Evolutionary conservation across 2,888 invertebrate species (phyloP).

Genomic region (Spilosoma lubricipeda): DNA sequence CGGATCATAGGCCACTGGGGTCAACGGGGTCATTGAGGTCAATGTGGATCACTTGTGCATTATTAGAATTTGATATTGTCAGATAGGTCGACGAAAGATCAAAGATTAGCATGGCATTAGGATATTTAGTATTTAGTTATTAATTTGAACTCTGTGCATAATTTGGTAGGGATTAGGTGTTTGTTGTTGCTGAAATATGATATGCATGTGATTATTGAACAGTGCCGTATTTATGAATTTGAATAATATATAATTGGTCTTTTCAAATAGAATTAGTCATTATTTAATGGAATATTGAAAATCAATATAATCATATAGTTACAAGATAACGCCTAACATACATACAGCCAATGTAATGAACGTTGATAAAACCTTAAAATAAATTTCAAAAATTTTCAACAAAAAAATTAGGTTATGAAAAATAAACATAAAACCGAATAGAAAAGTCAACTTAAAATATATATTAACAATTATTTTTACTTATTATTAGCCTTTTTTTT

Average conservation of each 20-base stretch:
- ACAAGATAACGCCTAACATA: too few relatives aligned
- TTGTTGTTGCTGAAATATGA: background rate
- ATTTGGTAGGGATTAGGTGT: background rate
- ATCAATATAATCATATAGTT: background rate
- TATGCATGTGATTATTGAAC: background rate
- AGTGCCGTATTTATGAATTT: background rate
- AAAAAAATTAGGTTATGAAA: too few relatives aligned
- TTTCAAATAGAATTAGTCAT: too few relatives aligned
- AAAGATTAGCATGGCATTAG: background rate
- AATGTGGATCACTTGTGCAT: constrained; percentile 13
- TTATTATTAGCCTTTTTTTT: too few relatives aligned
- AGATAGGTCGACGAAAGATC: constrained; percentile 2
- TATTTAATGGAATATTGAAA: background rate
- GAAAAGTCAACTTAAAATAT: too few relatives aligned
- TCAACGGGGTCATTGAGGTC: constrained; percentile 20
- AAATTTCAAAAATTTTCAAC: background rate
- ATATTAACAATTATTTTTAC: too few relatives aligned
- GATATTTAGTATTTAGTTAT: background rate
- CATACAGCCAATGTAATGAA: background rate
- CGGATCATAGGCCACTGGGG: constrained; percentile 14
- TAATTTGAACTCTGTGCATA: background rate
- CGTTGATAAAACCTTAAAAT: background rate
- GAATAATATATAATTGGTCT: background rate
- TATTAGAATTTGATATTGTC: constrained; percentile 5
- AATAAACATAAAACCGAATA: too few relatives aligned